These are phyloP conservation scores for Amphipoea lucens DNA, from an alignment of 2,888 invertebrate genomes.

Conservation along the genomic window DNA sequence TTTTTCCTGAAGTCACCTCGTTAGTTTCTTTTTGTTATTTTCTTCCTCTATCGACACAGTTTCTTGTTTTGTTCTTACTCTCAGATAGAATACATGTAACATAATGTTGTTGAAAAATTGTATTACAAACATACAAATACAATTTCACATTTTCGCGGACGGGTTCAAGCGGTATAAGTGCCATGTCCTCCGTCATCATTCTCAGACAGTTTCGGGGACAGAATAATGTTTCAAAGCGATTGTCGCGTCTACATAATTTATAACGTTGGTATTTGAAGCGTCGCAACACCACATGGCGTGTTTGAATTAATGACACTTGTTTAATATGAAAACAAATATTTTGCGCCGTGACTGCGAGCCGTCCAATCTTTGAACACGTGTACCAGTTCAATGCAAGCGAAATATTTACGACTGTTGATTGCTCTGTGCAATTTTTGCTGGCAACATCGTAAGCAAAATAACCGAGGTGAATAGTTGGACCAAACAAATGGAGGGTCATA, in stretches of 20 bases:
- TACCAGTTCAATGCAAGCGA: constrained; percentile 35
- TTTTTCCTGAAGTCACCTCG: not conserved
- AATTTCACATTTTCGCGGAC: constrained; percentile 15
- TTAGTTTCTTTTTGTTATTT: not conserved
- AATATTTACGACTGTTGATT: constrained; percentile 33
- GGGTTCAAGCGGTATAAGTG: constrained; percentile 14
- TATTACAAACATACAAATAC: constrained; percentile 8
- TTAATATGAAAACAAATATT: constrained; percentile 65
- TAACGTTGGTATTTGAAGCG: constrained; percentile 60
- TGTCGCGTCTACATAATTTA: constrained; percentile 59
- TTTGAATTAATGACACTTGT: constrained; percentile 63
- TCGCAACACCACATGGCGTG: constrained; percentile 59
- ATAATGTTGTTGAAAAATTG: not conserved
- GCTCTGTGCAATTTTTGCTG: not conserved
- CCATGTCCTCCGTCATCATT: constrained; percentile 41
- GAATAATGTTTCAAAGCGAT: constrained; percentile 61
- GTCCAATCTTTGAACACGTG: constrained; percentile 37
- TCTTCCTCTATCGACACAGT: not conserved
- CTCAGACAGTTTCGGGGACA: constrained; percentile 45
- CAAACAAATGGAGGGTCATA: constrained; percentile 39
- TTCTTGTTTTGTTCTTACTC: not conserved
- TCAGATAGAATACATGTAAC: not conserved
- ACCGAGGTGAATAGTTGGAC: constrained; percentile 17
- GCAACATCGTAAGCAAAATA: constrained; percentile 6
- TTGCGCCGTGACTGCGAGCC: constrained; percentile 38